phyloP scores from a whole-genome alignment of 2,888 invertebrate species.

The Catonia carolina region DNA sequence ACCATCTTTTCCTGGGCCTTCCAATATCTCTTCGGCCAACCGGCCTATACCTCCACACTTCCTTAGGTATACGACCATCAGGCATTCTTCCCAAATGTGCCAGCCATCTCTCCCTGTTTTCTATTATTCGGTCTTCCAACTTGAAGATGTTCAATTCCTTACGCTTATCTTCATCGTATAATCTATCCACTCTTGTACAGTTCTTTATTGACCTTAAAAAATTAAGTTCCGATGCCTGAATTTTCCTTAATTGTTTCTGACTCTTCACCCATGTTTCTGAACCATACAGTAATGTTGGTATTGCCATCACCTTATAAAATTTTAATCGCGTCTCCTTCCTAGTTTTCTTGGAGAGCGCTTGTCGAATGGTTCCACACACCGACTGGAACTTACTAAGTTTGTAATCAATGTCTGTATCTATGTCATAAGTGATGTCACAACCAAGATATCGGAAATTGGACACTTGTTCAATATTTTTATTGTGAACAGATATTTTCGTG shows the following conservation, averaged over 20 bases:
- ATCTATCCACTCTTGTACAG: background rate
- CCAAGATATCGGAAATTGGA: background rate
- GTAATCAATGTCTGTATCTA: background rate
- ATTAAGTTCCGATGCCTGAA: background rate
- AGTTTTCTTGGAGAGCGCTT: background rate
- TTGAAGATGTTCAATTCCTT: background rate
- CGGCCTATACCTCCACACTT: background rate
- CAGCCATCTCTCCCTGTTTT: background rate
- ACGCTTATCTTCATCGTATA: background rate
- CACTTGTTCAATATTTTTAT: background rate
- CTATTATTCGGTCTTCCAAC: background rate
- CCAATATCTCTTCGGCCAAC: no score
- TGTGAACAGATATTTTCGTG: background rate
- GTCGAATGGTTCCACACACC: background rate
- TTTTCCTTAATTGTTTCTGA: background rate
- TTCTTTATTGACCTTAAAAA: background rate
- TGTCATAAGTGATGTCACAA: background rate
- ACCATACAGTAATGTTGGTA: background rate
- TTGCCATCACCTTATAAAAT: slow-evolving; percentile 2
- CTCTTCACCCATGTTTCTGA: background rate
- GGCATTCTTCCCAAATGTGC: background rate
- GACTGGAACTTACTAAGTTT: background rate
- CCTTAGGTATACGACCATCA: background rate
- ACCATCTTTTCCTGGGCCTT: no score
- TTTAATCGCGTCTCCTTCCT: background rate